These are phyloP conservation scores for Neomorphus geoffroyi DNA, from an alignment of 2,797 vertebrate species.

Conservation along the genomic window DNA sequence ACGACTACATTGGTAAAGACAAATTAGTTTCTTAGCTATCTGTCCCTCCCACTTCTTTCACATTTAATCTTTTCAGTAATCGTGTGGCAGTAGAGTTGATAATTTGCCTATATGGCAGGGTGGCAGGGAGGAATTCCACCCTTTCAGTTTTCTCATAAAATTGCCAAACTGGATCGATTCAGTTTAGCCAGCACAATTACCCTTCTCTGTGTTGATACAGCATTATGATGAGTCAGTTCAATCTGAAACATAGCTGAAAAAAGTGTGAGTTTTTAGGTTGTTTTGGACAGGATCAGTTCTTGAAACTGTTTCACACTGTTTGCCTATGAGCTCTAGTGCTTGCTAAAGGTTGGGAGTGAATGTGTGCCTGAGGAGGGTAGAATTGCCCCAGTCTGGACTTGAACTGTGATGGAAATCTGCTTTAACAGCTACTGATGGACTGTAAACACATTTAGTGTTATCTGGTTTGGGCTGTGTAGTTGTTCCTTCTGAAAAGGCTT, in stretches of 20 bases:
- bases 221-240: background rate
- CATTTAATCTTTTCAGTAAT: background rate
- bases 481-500: background rate
- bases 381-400: background rate
- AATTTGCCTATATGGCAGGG: background rate
- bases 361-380: background rate
- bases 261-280: fast-evolving
- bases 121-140: too few relatives aligned
- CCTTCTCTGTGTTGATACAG: background rate
- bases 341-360: background rate
- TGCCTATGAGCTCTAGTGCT: background rate
- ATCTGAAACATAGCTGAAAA: background rate
- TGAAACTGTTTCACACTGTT: background rate
- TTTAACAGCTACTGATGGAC: background rate
- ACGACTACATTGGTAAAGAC: background rate
- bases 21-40: background rate
- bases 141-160: background rate
- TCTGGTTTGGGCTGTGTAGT: background rate
- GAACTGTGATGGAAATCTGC: background rate
- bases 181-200: background rate
- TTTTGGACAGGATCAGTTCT: background rate
- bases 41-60: background rate
- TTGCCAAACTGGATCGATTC: background rate
- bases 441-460: background rate
- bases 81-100: background rate